phyloP scores from a whole-genome alignment of 1,140 invertebrate genomes.

The Megathymus violae region DNA sequence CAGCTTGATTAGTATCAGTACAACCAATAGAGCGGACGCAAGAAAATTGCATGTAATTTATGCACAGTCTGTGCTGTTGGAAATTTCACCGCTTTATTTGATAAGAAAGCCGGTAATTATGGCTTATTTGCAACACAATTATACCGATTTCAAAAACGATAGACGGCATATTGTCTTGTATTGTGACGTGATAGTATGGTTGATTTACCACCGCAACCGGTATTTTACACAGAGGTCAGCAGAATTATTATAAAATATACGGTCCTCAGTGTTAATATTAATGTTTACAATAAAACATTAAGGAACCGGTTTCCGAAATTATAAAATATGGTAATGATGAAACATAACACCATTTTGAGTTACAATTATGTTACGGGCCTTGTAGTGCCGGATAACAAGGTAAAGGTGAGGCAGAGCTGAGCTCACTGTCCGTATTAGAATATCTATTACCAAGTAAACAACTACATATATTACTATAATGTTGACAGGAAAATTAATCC shows the following conservation, averaged over 20 bases:
- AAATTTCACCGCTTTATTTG: slow-evolving; percentile 53
- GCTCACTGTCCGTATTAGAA: slow-evolving; percentile 2
- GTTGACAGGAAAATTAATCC: background rate
- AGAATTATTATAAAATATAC: background rate
- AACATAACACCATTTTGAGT: too few species aligned
- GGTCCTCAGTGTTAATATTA: too few species aligned
- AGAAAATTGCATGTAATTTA: slow-evolving; percentile 47
- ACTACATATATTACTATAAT: background rate
- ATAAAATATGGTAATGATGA: too few species aligned
- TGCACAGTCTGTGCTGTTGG: slow-evolving; percentile 34
- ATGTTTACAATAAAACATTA: background rate
- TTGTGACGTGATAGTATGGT: background rate
- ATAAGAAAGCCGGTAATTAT: slow-evolving; percentile 59
- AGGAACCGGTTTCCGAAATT: slow-evolving; percentile 1
- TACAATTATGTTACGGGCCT: background rate
- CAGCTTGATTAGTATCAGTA: slow-evolving; percentile 35
- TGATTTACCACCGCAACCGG: background rate
- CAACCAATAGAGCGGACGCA: slow-evolving; percentile 35
- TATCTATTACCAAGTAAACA: slow-evolving; percentile 5
- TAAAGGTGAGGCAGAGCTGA: background rate
- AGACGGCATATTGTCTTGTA: background rate
- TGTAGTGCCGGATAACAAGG: background rate
- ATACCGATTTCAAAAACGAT: background rate
- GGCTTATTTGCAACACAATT: slow-evolving; percentile 35
- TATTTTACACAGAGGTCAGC: background rate